phyloP scores from a whole-genome alignment of 2,113 vertebrate species.

The Dicentrarchus labrax region DNA sequence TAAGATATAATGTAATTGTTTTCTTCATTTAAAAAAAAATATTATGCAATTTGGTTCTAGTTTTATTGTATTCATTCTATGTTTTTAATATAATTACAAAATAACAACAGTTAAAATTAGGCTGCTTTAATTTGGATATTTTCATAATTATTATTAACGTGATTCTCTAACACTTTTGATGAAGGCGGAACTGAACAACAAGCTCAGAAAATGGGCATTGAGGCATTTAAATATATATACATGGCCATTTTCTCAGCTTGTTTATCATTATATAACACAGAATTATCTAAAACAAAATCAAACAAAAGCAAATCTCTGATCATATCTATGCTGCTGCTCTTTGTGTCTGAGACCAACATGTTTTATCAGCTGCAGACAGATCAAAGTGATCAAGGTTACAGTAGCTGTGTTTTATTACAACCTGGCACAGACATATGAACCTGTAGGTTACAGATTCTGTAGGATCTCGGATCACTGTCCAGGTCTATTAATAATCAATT shows the following conservation, averaged over 20 bases:
- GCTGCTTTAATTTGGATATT: not conserved
- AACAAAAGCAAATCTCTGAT: not conserved
- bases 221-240: not conserved
- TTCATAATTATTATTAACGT: not conserved
- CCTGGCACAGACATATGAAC: slow-evolving; percentile 19
- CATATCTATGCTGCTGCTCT: slow-evolving; percentile 4
- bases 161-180: not conserved
- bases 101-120: not conserved
- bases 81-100: not conserved
- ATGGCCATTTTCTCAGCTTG: no score
- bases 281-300: not conserved
- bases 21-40: not conserved
- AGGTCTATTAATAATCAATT: not conserved
- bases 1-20: not conserved
- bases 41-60: not conserved
- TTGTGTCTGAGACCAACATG: slow-evolving; percentile 32
- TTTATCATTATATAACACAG: not conserved
- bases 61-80: not conserved
- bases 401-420: slow-evolving; percentile 43
- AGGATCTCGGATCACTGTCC: not conserved
- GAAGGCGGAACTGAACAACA: not conserved
- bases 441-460: slow-evolving; percentile 20
- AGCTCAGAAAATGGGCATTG: not conserved
- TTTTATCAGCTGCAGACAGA: slow-evolving; percentile 37
- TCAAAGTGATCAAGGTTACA: slow-evolving; percentile 43